Evolutionary conservation across 2,113 vertebrate species (phyloP).

Genomic region (Sturnus vulgaris): DNA sequence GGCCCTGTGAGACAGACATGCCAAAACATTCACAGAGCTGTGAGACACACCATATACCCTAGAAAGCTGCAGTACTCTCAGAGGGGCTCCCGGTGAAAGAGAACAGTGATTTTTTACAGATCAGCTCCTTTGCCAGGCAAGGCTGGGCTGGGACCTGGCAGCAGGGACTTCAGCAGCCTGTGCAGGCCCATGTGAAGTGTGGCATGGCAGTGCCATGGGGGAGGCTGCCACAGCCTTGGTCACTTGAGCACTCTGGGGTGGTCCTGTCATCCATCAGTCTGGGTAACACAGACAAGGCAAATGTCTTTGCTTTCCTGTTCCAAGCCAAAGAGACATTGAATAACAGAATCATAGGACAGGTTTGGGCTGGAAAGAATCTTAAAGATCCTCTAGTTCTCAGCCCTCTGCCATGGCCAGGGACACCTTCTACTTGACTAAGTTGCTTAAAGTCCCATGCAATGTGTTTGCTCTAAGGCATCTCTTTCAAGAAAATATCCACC

Average conservation of each 20-base stretch:
- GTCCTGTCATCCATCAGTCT: neutral
- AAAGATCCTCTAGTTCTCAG: neutral
- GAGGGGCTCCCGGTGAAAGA: neutral
- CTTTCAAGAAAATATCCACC: neutral
- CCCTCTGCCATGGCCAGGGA: neutral
- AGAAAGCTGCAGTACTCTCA: neutral
- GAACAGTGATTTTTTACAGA: neutral
- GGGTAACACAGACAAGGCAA: neutral
- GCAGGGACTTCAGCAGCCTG: neutral
- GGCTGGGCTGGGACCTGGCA: neutral
- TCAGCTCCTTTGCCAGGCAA: neutral
- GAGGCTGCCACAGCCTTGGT: neutral
- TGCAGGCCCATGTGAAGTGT: neutral
- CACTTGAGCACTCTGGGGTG: neutral
- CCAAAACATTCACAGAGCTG: neutral
- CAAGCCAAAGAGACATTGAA: neutral
- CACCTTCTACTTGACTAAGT: neutral
- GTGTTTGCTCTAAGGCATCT: neutral
- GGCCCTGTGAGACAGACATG: rapidly evolving
- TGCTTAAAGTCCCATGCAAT: neutral
- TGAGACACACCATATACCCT: neutral
- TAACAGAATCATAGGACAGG: neutral
- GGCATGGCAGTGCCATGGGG: neutral
- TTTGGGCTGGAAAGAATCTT: neutral
- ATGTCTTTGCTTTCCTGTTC: neutral